Evolutionary conservation across 2,113 vertebrate species (phyloP), one percentile per base, ranked within the genome.

Genomic region (Aspidoscelis tigris): DNA sequence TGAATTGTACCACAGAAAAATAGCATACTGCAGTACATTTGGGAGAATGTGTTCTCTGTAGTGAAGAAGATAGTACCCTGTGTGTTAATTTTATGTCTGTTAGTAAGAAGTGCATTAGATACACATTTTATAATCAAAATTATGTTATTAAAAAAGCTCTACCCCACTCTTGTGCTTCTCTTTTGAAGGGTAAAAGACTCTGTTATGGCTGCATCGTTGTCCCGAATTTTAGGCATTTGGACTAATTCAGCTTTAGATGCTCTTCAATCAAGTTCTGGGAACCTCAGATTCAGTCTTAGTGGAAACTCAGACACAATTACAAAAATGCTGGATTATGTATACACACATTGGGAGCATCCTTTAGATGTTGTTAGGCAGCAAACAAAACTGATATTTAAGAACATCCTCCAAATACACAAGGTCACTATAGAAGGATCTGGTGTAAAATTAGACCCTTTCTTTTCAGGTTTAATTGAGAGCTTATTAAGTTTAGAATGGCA

Each of bases 281-380:
- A 79, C 86, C 93, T 99, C 44, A 95, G 92, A 89, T 47, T 78
- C 5, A 92, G 89, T 76, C 94, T 99, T 80, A 92, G 88, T 4
- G 98, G 97, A 10, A 96, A 92, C 68, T 97, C 97, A 0, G 94
- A 89, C 12, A 71, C 96, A 33, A 92, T 92, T 16, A 89, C 64
- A 7, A 95, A 87, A 84, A 95, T 99, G 73, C 94, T 99, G 89
- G 97, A 97, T 78, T 98, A 99, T 68, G 92, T 99, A 84, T 98
- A 98, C 86, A 95, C 97, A 12, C 97, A 99, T 93, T 99, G 98
- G 99, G 98, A 99, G 71, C 98, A 99, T 88, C 98, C 98, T 0
- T 78, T 99, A 58, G 98, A 99, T 78, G 98, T 97, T 22, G 95
- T 99, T 55, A 97, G 98, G 73, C 97, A 99, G 92, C 98, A 99